A percentile compares a stretch with the other conserved stretches of the same genome.
These are phyloP conservation scores for Alitta virens DNA, from an alignment of 2,888 invertebrate species.

Conservation along the genomic window DNA sequence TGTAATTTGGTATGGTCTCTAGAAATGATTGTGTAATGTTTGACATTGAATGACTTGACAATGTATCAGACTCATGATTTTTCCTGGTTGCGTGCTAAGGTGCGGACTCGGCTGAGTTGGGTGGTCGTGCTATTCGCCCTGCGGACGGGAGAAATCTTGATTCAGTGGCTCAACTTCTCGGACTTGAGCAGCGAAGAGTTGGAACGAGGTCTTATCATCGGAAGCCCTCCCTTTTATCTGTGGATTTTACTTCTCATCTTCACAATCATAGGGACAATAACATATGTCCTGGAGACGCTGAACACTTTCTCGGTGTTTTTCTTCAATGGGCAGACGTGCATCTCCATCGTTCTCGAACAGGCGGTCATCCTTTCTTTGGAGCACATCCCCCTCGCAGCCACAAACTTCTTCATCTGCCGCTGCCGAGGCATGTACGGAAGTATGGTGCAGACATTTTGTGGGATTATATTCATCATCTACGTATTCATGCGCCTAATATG, in stretches of 20 bases:
- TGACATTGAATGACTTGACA: no score
- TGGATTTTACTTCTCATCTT: slow-evolving; percentile 22
- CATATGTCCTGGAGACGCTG: slow-evolving; percentile 24
- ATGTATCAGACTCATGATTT: not conserved
- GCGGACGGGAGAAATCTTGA: slow-evolving; percentile 17
- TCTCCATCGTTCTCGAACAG: slow-evolving; percentile 25
- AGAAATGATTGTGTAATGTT: no score
- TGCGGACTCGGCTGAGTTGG: slow-evolving; percentile 18
- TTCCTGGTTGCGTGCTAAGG: slow-evolving; percentile 2
- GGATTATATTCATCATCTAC: slow-evolving; percentile 21
- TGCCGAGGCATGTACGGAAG: slow-evolving; percentile 22
- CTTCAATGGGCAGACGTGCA: slow-evolving; percentile 6
- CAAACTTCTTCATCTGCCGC: slow-evolving; percentile 25
- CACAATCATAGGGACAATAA: slow-evolving; percentile 21
- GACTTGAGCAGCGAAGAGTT: slow-evolving; percentile 13
- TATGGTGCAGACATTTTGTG: slow-evolving; percentile 18
- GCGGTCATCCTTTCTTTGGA: slow-evolving; percentile 16
- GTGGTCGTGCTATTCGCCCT: slow-evolving; percentile 20
- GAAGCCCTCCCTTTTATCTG: slow-evolving; percentile 8
- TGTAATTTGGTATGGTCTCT: no score
- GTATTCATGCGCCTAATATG: slow-evolving; percentile 26
- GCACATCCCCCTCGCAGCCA: slow-evolving; percentile 27
- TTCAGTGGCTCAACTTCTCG: slow-evolving; percentile 16
- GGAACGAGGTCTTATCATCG: slow-evolving; percentile 15
- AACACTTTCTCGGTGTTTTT: slow-evolving; percentile 26